Evolutionary conservation across 2,888 invertebrate genomes (phyloP), one percentile per base, ranked within the genome.

Genomic region (Drosophila crucigera): DNA sequence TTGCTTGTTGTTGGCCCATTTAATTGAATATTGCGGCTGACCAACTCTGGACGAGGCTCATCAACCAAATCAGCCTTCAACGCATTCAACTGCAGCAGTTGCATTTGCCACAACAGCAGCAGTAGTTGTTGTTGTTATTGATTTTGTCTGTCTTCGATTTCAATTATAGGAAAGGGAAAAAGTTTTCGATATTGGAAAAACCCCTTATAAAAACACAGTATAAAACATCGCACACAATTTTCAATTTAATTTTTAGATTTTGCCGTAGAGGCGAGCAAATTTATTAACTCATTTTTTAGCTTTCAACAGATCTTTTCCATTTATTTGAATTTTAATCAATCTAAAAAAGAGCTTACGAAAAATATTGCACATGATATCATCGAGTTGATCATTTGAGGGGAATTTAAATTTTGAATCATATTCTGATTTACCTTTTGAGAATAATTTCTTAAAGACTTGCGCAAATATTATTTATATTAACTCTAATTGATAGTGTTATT

Each of bases 21-120:
- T 75, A 85, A 88, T 88, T 85, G 84, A 80, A 83, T 85, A 54
- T 73, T 84, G 85, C 53, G 83, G 85, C 72, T 75, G 62, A 54
- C 69, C 85, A 82, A 68, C 76, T 79, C 14, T 47, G 47, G 84
- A 65, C 80, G 59, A 4, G 11, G 61, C 68, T 70, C 82, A 82
- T 68, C 77, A 76, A 55, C 47, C 56, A 65, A 77, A 50, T 54
- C 76, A 63, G 37, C 62, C 28, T n/a, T n/a, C n/a, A n/a, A 33
- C 35, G 59, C 53, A 6, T 59, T 54, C 54, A 63, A 58, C 22
- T 22, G 49, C 25, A 1, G 31, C 25, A 54, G 54, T 47, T 37
- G 58, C 53, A 50, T 43, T 53, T 37, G 77, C 68, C 56, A 64
- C 62, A 68, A 22, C 62, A 43, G 50, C 76, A 67, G 28, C 53